These are phyloP conservation scores for Rafetus swinhoei DNA, from an alignment of 2,113 vertebrate genomes.

Conservation along the genomic window DNA sequence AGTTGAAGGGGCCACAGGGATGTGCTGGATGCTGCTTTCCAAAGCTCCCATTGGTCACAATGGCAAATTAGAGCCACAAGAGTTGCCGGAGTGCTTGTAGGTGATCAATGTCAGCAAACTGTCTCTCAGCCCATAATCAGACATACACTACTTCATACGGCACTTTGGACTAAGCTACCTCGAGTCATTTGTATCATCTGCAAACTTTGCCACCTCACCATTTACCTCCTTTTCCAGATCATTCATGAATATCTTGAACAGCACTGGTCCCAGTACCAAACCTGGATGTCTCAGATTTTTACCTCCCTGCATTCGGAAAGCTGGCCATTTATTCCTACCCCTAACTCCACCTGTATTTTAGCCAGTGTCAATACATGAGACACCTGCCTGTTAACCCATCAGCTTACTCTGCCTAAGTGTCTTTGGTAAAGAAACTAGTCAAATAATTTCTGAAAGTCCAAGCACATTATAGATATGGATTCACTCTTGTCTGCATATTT, in stretches of 20 bases:
- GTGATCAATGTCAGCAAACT: too few species aligned
- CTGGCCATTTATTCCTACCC: not conserved
- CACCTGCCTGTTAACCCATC: not conserved
- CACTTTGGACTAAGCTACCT: not conserved
- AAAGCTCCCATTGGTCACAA: too few species aligned
- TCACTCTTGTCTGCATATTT: not conserved
- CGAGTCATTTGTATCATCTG: not conserved
- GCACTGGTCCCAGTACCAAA: not conserved
- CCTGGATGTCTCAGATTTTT: not conserved
- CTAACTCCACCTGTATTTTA: not conserved
- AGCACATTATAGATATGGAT: not conserved
- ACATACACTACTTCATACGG: not conserved
- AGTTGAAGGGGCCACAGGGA: too few species aligned
- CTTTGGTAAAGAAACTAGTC: not conserved
- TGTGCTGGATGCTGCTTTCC: too few species aligned
- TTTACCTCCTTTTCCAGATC: not conserved
- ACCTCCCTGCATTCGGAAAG: not conserved
- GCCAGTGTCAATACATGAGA: not conserved
- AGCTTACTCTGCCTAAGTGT: not conserved
- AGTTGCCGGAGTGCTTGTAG: too few species aligned
- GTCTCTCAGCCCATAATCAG: too few species aligned
- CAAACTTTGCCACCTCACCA: not conserved
- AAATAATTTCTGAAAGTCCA: not conserved
- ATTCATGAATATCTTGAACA: not conserved
- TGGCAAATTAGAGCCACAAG: too few species aligned